These are phyloP conservation scores for Laterallus jamaicensis DNA, from an alignment of 2,113 vertebrate genomes.

Conservation along the genomic window DNA sequence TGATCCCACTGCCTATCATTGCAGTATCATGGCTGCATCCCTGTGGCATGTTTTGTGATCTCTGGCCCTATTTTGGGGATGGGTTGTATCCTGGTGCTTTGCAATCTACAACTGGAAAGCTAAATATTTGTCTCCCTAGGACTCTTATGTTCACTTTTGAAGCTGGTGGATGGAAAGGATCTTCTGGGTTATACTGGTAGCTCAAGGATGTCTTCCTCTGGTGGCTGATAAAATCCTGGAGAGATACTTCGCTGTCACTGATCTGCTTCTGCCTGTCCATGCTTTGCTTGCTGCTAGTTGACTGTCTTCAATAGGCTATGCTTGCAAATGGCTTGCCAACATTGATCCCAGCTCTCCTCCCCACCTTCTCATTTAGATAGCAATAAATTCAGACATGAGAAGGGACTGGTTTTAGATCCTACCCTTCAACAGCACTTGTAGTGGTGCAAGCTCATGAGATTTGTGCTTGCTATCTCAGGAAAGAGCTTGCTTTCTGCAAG, in stretches of 20 bases:
- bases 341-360: neutral
- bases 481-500: neutral
- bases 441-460: neutral
- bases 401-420: neutral
- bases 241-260: neutral
- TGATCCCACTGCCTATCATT: neutral
- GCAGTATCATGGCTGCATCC: neutral
- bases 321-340: neutral
- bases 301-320: neutral
- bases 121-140: neutral
- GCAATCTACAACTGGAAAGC: neutral
- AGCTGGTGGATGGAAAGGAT: neutral
- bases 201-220: neutral
- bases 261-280: neutral
- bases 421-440: neutral
- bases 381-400: neutral
- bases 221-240: neutral
- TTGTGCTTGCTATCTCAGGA: neutral
- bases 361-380: neutral
- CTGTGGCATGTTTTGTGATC: neutral
- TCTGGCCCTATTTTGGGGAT: neutral
- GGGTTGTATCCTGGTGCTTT: neutral
- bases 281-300: neutral
- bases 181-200: neutral
- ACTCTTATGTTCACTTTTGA: neutral